These are phyloP conservation scores for Bambusicola thoracicus DNA, from an alignment of 2,113 vertebrate genomes.

Conservation along the genomic window DNA sequence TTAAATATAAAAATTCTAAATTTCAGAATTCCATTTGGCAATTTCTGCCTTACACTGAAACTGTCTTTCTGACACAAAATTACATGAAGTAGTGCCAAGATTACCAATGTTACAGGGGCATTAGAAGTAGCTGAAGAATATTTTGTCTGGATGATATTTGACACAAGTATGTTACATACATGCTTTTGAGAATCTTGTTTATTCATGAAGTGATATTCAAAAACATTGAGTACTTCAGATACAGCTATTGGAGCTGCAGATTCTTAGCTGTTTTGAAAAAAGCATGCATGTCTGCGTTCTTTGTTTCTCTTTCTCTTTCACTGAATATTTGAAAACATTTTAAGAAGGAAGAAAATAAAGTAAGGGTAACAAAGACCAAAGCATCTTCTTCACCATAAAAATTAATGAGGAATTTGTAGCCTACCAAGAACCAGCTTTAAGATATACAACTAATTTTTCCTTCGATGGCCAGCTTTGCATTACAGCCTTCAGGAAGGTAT, in stretches of 20 bases:
- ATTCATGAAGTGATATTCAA: background rate
- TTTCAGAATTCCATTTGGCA: slow-evolving; percentile 2
- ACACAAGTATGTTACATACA: background rate
- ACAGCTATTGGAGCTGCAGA: background rate
- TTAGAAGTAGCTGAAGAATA: background rate
- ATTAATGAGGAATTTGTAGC: background rate
- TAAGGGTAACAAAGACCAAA: background rate
- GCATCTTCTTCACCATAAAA: background rate
- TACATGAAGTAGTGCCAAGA: background rate
- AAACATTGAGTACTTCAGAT: background rate
- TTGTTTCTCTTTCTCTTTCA: background rate
- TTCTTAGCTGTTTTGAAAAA: background rate
- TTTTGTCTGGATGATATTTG: background rate
- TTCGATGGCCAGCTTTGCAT: background rate
- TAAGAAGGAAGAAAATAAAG: background rate
- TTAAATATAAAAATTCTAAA: background rate
- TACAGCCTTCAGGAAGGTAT: background rate
- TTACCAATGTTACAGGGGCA: background rate
- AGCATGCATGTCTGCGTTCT: background rate
- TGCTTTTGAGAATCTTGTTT: background rate
- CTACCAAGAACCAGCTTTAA: background rate
- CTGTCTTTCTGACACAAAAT: background rate
- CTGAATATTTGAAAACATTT: background rate
- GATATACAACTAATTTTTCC: background rate
- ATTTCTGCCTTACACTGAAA: background rate